These are phyloP conservation scores for Nasonia giraulti DNA, from an alignment of 1,140 invertebrate genomes.

Conservation along the genomic window DNA sequence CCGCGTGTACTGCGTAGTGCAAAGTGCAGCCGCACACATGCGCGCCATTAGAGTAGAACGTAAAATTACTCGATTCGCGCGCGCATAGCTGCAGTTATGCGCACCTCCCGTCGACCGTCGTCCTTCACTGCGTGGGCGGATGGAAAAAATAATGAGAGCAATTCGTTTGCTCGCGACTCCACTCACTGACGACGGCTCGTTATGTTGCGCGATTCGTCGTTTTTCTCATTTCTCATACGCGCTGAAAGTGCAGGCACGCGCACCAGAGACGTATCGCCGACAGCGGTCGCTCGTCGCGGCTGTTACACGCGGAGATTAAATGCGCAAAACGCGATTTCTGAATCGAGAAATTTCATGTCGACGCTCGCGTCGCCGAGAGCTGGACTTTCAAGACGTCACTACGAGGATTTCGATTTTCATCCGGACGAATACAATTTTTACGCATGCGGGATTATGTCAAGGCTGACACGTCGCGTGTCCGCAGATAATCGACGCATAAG, in stretches of 20 bases:
- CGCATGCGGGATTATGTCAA: background rate
- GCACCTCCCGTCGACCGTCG: background rate
- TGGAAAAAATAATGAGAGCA: conserved; percentile 57
- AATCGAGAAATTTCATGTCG: too few species aligned
- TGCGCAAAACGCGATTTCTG: too few species aligned
- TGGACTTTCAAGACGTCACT: too few species aligned
- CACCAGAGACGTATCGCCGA: too few species aligned
- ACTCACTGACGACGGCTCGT: background rate
- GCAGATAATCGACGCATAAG: background rate
- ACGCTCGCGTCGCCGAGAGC: too few species aligned
- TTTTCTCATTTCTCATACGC: background rate
- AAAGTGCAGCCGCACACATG: background rate
- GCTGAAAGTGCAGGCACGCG: background rate
- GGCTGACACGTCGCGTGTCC: background rate
- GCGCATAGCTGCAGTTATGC: too few species aligned
- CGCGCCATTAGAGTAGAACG: background rate
- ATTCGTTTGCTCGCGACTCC: conserved; percentile 52
- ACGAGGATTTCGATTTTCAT: too few species aligned
- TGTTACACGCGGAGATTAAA: too few species aligned
- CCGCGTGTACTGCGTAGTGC: background rate
- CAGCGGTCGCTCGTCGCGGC: too few species aligned
- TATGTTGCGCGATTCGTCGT: background rate
- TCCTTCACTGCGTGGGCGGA: background rate
- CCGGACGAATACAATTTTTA: background rate
- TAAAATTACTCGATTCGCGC: background rate